Evolutionary conservation across 2,797 vertebrate species (phyloP), one percentile per base, ranked within the genome.

Genomic region (Clarias platycephalus): DNA sequence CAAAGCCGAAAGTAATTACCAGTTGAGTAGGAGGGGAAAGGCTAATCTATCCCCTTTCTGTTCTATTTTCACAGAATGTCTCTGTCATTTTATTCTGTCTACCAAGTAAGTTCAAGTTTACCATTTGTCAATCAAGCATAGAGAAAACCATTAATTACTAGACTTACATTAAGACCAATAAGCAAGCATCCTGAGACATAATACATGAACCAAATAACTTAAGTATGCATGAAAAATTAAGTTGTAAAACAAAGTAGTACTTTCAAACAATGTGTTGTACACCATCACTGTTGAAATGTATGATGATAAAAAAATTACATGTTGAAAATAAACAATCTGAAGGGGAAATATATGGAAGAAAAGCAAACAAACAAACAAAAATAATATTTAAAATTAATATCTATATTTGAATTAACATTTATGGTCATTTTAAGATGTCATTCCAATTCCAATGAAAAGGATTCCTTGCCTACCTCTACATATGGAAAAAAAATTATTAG

Each of bases 111-210:
- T 53, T 85, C 62, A 81, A 53, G 83, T 81, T 84, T 84, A 83
- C 76, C 82, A 83, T n/a, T n/a, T 81, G 72, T 83, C 86, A 87
- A 63, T 86, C 84, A 87, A 64, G 77, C 58, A 26, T 72, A 20
- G 80, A 77, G 57, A 63, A 83, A 76, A 81, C 71, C 84, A 70
- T 83, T 71, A 86, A 79, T 81, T 77, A 63, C 24, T 37, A 34
- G 67, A 80, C 60, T 64, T 31, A 44, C 64, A 72, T 62, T 40
- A 5, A 62, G 20, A 66, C 9, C 12, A 5, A 34, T 58, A 83
- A 82, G 64, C 64, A 68, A 78, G 66, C 26, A 81, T 20, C 22
- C 7, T 26, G 37, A 55, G 63, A 83, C 68, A 83, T 70, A 77
- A 77, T 55, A 18, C 67, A 70, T 31, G 68, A 58, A 12, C 2